Conservation (phyloP, 1,140 invertebrate genomes). For the Drosophila ogumai region DNA sequence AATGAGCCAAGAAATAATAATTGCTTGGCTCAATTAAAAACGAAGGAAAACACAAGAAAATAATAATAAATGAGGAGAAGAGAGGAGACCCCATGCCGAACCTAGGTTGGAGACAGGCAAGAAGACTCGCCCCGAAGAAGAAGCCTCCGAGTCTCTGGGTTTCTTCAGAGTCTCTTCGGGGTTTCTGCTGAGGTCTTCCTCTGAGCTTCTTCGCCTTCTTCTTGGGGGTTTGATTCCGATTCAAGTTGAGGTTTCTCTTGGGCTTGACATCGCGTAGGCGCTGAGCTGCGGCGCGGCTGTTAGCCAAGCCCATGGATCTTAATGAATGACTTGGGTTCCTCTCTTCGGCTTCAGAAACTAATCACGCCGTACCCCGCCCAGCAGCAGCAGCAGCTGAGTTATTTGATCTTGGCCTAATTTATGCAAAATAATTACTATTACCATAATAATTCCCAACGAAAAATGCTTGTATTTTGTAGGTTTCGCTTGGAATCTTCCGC, state of each 20-base stretch:
- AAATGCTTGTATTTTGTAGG: conserved; percentile 7
- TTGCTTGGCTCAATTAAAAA: conserved; percentile 81
- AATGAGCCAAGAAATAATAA: conserved; percentile 73
- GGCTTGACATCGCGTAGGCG: conserved; percentile 73
- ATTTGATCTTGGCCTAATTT: conserved; percentile 67
- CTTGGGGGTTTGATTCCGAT: conserved; percentile 12
- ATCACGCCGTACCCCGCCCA: conserved; percentile 46
- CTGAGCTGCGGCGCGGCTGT: background rate
- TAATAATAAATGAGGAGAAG: conserved; percentile 18
- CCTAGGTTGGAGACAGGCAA: conserved; percentile 1
- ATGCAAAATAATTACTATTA: conserved; percentile 54
- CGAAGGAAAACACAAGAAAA: conserved; percentile 5
- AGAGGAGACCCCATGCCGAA: conserved; percentile 40
- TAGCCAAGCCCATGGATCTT: conserved; percentile 60
- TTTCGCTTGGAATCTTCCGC: conserved; percentile 29
- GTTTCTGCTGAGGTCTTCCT: background rate
- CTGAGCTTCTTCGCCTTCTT: conserved; percentile 3
- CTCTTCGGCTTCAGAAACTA: conserved; percentile 53
- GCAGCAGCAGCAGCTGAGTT: conserved; percentile 35
- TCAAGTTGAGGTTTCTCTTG: conserved; percentile 5
- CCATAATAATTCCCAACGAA: conserved; percentile 5
- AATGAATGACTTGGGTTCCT: conserved; percentile 63
- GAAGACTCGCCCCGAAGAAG: conserved; percentile 26
- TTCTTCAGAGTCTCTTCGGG: background rate
- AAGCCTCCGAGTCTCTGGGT: background rate